phyloP scores from a whole-genome alignment of 2,888 invertebrate species.

The Hemicrepidius hirtus region DNA sequence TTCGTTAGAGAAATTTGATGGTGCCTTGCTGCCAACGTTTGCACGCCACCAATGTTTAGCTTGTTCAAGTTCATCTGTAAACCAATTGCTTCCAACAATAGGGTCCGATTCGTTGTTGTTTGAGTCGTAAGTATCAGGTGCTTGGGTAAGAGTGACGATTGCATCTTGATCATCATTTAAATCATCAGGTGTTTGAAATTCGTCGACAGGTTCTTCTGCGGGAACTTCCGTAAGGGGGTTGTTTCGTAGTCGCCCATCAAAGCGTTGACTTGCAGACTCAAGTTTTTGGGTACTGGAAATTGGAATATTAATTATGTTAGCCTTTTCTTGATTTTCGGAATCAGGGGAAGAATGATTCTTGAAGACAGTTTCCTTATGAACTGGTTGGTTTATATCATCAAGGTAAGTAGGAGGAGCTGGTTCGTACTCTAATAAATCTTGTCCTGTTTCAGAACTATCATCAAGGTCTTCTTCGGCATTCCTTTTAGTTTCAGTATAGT shows the following conservation, averaged over 20 bases:
- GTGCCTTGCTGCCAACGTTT: neutral
- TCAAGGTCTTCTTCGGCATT: neutral
- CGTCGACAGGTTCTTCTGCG: too few species aligned
- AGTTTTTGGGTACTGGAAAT: neutral
- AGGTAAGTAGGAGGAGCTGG: neutral
- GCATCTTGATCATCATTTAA: too few species aligned
- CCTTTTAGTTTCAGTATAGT: neutral
- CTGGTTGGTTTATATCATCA: neutral
- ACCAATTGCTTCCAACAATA: conserved; percentile 1
- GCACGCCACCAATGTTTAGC: conserved; percentile 2
- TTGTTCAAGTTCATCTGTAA: neutral
- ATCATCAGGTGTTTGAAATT: too few species aligned
- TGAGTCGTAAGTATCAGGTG: neutral
- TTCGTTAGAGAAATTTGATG: neutral
- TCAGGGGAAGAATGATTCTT: too few species aligned
- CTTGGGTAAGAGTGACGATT: too few species aligned
- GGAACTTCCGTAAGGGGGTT: too few species aligned
- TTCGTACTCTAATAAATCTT: conserved; percentile 6
- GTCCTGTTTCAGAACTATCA: neutral
- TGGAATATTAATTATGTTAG: conserved; percentile 11
- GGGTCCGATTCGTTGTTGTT: neutral
- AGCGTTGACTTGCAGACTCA: conserved; percentile 13
- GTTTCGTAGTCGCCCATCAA: neutral
- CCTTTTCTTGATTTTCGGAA: neutral
- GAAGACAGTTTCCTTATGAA: neutral